Conservation (phyloP, 2,888 invertebrate genomes). For the Trichopria drosophilae region DNA sequence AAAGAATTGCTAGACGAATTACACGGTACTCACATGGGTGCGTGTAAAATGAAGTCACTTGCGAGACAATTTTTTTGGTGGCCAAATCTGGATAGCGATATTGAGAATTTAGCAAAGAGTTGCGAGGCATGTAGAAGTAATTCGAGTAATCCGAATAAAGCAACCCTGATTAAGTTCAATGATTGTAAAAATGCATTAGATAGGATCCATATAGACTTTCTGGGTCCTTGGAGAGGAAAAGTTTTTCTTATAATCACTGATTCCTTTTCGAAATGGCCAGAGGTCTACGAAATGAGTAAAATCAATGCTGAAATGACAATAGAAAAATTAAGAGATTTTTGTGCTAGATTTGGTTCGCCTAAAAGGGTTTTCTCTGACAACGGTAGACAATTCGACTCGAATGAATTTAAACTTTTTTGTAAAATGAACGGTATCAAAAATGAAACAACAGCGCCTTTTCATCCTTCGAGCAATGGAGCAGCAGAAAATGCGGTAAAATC, state of each 20-base stretch:
- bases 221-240: constrained; percentile 27
- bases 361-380: constrained; percentile 32
- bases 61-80: constrained; percentile 39
- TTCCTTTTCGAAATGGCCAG: constrained; percentile 34
- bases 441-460: constrained; percentile 26
- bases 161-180: constrained; percentile 22
- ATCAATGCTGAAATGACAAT: constrained; percentile 25
- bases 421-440: constrained; percentile 28
- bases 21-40: constrained; percentile 36
- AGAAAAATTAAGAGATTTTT: constrained; percentile 23
- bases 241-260: constrained; percentile 34
- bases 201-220: constrained; percentile 31
- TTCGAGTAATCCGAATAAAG: constrained; percentile 23
- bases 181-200: constrained; percentile 26
- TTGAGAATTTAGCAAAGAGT: constrained; percentile 18
- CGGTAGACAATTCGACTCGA: constrained; percentile 29
- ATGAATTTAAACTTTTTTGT: constrained; percentile 25
- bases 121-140: constrained; percentile 27
- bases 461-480: constrained; percentile 30
- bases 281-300: constrained; percentile 31
- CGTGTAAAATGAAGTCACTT: constrained; percentile 38
- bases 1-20: constrained; percentile 33
- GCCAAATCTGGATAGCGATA: constrained; percentile 33
- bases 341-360: constrained; percentile 32
- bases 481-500: constrained; percentile 34